Evolutionary conservation across 2,797 vertebrate species (phyloP), one percentile per base, ranked within the genome.

Genomic region (Selene dorsalis): DNA sequence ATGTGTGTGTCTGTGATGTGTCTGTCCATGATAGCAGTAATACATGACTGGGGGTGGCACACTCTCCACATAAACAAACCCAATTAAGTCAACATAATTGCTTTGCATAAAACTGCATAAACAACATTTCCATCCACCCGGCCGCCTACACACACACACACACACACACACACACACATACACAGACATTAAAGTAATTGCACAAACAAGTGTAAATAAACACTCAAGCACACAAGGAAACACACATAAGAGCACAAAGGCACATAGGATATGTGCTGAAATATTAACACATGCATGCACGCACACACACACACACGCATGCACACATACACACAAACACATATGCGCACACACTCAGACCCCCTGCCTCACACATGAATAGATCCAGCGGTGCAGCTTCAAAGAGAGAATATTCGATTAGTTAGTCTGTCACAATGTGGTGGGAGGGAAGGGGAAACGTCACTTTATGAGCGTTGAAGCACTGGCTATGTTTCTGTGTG

Each of bases 11-110:
- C 65, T 79, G 63, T 68, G 69, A 62, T 43, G 69, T 67, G 82
- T 85, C 69, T 74, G 82, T 89, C 82, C 88, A 82, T 57, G 41
- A 81, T 69, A 86, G 75, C 77, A 69, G 85, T 84, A 87, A 87
- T 84, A 93, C 91, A 93, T 91, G 90, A 88, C 90, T 92, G 82
- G 92, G 92, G 92, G 91, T 93, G 91, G 89, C 88, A 91, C 89
- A 79, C 83, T 89, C 88, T 89, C 88, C 86, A 90, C 87, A 91
- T 92, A 93, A 95, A 95, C 93, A 93, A 94, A 94, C 91, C 88
- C 91, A 92, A 91, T 92, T 93, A 94, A 93, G 88, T 93, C 91
- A 89, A 91, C 87, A 91, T 94, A 94, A 94, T 94, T 94, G 91
- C 90, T 91, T 90, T 90, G 91, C 84, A 92, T 92, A 92, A 89